Evolutionary conservation across 2,113 vertebrate species (phyloP).

Genomic region (Cinclus mexicanus): DNA sequence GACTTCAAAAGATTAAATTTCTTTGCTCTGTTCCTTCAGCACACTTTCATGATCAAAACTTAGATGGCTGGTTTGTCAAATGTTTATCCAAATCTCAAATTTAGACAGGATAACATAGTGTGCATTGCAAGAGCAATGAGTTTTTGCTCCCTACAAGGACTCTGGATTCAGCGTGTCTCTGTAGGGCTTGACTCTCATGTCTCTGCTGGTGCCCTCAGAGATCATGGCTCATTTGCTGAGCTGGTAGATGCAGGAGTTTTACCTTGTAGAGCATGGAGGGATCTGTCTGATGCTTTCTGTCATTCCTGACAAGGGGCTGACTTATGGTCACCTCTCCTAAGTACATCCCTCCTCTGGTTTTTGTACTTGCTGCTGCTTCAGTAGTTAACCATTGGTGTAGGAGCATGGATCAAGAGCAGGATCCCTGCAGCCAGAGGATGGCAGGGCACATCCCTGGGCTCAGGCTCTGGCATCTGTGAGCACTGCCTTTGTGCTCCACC

Average conservation of each 20-base stretch:
- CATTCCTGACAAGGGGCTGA: neutral
- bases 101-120: neutral
- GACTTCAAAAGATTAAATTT: slow-evolving; percentile 25
- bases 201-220: neutral
- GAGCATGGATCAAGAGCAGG: neutral
- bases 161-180: neutral
- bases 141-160: neutral
- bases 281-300: neutral
- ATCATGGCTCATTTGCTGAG: neutral
- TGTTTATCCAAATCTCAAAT: neutral
- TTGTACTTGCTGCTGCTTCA: neutral
- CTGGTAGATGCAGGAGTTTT: neutral
- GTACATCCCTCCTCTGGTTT: neutral
- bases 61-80: neutral
- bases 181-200: neutral
- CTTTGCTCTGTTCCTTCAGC: neutral
- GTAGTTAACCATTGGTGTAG: neutral
- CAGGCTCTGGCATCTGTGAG: neutral
- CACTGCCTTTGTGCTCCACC: fast-evolving
- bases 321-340: neutral
- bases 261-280: neutral
- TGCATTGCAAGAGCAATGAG: neutral
- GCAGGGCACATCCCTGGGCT: neutral
- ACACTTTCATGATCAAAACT: neutral
- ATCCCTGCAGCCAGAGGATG: neutral